These are phyloP conservation scores for Crepidodera aurea DNA, from an alignment of 2,888 invertebrate genomes.

Conservation along the genomic window DNA sequence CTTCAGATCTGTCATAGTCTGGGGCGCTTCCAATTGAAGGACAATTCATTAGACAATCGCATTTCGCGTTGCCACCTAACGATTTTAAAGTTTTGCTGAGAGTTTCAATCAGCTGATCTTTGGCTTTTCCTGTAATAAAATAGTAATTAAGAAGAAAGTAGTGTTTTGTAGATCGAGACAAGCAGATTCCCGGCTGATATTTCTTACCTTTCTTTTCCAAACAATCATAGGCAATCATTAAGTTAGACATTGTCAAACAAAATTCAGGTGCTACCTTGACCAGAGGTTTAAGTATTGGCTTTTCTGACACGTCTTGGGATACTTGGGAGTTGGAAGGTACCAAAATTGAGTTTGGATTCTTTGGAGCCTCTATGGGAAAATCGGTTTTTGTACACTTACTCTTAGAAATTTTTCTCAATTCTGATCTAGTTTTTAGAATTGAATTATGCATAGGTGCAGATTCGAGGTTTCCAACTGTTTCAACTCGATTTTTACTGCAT, in stretches of 20 bases:
- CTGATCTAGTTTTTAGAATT: neutral
- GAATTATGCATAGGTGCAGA: neutral
- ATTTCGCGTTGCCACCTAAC: neutral
- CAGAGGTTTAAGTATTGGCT: neutral
- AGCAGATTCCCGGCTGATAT: no score
- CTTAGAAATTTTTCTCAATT: neutral
- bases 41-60: neutral
- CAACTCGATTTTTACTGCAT: neutral
- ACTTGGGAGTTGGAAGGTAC: neutral
- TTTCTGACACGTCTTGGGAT: neutral
- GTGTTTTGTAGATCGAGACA: no score
- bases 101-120: neutral
- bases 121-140: neutral
- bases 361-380: no score
- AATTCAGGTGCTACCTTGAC: neutral
- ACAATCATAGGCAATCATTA: neutral
- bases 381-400: neutral
- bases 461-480: neutral
- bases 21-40: neutral
- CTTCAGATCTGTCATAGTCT: neutral
- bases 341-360: no score
- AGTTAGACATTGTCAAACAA: neutral
- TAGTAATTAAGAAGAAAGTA: neutral
- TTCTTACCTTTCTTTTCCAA: conserved; percentile 1
- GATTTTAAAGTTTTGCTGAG: neutral